Conservation (phyloP, 2,113 vertebrate species). For the Symphodus melops region DNA sequence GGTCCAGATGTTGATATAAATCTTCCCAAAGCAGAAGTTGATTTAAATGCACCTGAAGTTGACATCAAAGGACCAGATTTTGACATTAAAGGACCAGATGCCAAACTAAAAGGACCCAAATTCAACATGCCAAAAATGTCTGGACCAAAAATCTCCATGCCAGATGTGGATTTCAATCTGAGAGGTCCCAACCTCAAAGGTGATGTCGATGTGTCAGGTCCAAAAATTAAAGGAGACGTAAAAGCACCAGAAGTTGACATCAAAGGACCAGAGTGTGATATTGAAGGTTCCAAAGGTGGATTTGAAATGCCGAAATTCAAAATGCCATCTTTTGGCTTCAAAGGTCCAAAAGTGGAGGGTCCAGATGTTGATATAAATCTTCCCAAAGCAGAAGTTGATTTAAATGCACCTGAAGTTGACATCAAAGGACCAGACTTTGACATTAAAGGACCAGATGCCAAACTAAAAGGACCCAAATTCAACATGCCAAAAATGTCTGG, state of each 20-base stretch:
- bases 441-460: not conserved
- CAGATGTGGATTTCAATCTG: too few relatives aligned
- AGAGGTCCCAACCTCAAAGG: too few relatives aligned
- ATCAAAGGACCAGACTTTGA: not conserved
- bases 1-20: too few relatives aligned
- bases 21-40: too few relatives aligned
- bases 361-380: constrained; percentile 44
- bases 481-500: constrained; percentile 12
- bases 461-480: constrained; percentile 57
- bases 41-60: too few relatives aligned
- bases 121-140: too few relatives aligned
- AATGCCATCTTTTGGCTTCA: constrained; percentile 70
- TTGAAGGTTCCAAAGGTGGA: not conserved
- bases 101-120: too few relatives aligned
- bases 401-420: not conserved
- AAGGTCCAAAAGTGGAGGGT: constrained; percentile 2
- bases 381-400: not conserved
- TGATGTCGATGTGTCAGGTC: not conserved
- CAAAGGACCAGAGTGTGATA: not conserved
- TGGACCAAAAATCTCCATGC: too few relatives aligned
- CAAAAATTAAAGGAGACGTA: too few relatives aligned
- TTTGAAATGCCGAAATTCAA: constrained; percentile 24
- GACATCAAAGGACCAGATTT: not conserved
- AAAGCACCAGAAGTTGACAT: not conserved
- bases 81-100: too few relatives aligned